A percentile compares a stretch with the other conserved stretches of the same genome.
Evolutionary conservation across 2,113 vertebrate species (phyloP).

Genomic region (Gobio gobio): DNA sequence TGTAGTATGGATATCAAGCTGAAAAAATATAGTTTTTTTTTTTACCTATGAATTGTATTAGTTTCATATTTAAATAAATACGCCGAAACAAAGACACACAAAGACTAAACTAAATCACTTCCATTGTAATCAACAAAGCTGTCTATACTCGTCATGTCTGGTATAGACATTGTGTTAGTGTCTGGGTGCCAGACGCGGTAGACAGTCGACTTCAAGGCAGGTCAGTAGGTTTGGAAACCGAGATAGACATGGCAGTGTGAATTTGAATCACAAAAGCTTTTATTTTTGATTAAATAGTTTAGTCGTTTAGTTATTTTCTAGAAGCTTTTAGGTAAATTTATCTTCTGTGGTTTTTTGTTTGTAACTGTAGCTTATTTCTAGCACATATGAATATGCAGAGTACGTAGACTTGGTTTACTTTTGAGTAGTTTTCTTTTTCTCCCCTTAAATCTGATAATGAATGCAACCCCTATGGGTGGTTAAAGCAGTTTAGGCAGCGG

Average conservation of each 20-base stretch:
- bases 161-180: not conserved
- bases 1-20: not conserved
- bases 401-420: slow-evolving; percentile 68
- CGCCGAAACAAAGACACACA: not conserved
- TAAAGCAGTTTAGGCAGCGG: slow-evolving; percentile 95
- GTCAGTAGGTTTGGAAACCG: not conserved
- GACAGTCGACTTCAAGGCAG: not conserved
- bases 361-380: not conserved
- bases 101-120: not conserved
- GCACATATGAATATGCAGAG: not conserved
- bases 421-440: slow-evolving; percentile 76
- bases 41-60: not conserved
- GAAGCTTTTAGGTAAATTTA: not conserved
- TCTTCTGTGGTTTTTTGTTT: not conserved
- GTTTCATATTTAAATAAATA: not conserved
- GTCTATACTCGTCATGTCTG: not conserved
- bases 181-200: not conserved
- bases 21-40: not conserved
- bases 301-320: not conserved
- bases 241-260: not conserved
- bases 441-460: slow-evolving; percentile 83
- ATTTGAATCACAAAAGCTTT: not conserved
- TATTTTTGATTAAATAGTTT: not conserved
- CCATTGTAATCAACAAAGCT: not conserved
- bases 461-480: slow-evolving; percentile 95